A percentile compares a stretch with the other conserved stretches of the same genome.
phyloP scores from a whole-genome alignment of 2,888 invertebrate genomes.

The Willowsia nigromaculata region DNA sequence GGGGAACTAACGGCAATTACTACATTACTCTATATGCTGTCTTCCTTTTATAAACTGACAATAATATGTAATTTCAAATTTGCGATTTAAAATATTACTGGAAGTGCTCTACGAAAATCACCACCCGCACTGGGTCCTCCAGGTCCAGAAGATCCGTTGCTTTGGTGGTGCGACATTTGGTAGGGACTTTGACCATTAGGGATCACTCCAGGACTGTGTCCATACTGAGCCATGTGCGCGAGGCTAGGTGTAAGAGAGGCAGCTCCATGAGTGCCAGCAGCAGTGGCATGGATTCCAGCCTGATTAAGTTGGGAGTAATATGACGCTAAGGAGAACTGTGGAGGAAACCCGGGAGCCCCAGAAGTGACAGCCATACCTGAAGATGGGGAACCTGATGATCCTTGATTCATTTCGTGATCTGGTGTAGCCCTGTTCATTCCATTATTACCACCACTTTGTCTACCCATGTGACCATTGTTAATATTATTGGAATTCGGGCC shows the following conservation, averaged over 20 bases:
- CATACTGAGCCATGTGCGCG: slow-evolving; percentile 77
- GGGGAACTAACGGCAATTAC: background rate
- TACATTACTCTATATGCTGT: background rate
- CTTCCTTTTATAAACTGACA: background rate
- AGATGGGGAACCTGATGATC: slow-evolving; percentile 73
- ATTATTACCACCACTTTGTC: slow-evolving; percentile 53
- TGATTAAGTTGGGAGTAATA: slow-evolving; percentile 81
- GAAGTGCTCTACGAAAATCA: slow-evolving; percentile 88
- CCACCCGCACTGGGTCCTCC: slow-evolving; percentile 81
- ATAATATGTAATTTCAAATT: background rate
- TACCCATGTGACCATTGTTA: slow-evolving; percentile 56
- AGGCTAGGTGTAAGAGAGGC: slow-evolving; percentile 74
- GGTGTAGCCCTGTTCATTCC: slow-evolving; percentile 71
- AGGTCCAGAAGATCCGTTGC: slow-evolving; percentile 69
- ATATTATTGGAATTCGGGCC: slow-evolving; percentile 59
- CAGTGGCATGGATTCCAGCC: slow-evolving; percentile 72
- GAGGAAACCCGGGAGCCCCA: slow-evolving; percentile 76
- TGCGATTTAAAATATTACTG: slow-evolving; percentile 87
- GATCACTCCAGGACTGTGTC: slow-evolving; percentile 73
- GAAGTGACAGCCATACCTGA: slow-evolving; percentile 74
- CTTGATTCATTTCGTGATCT: slow-evolving; percentile 71
- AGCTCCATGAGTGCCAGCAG: slow-evolving; percentile 67
- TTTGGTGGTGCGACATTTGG: slow-evolving; percentile 77
- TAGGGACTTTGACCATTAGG: slow-evolving; percentile 77
- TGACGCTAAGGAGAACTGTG: slow-evolving; percentile 77